Evolutionary conservation across 1,140 invertebrate genomes (phyloP), one percentile per base, ranked within the genome.

Genomic region (Pseudomyrmex sp.): DNA sequence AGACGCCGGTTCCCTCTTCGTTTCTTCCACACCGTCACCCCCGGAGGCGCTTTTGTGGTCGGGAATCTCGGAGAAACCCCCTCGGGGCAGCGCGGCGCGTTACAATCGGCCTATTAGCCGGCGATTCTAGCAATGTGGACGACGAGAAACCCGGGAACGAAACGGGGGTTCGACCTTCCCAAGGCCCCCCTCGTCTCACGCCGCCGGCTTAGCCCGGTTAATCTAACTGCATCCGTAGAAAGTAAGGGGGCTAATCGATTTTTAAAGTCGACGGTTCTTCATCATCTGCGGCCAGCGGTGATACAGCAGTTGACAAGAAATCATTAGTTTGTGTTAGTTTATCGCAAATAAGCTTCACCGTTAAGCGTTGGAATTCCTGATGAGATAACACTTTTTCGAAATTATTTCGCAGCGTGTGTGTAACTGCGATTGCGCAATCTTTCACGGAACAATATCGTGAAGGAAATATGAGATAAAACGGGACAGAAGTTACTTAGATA

Each of bases 71-170:
- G 4, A 58, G 75, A 52, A 18, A 59, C 12, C 46, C 58, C 75
- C 23, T 52, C 63, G 18, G 35, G 65, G 61, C 76, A 63, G 35
- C 69, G 56, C 35, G 76, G 54, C 72, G 52, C 35, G 72, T 58
- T 66, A 87, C 82, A 59, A 88, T 85, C 86, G 86, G 65, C 56
- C 86, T 79, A 85, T 88, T 85, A 88, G 76, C 79, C 86, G 85
- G 20, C 86, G 82, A 90, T 90, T 91, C 77, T 86, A 91, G 79
- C 87, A 83, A 90, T 85, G 83, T 83, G 83, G 62, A 85, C 82
- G 85, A 80, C 62, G 61, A 87, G 35, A 35, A 35, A 84, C 73
- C 80, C 52, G 85, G 68, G 77, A 48, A 66, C 58, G 65, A n/a
- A 70, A 35, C 35, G 35, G 35, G 5, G 35, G 35, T 35, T 35